phyloP scores from a whole-genome alignment of 2,797 vertebrate genomes.

The Rhinatrema bivittatum region DNA sequence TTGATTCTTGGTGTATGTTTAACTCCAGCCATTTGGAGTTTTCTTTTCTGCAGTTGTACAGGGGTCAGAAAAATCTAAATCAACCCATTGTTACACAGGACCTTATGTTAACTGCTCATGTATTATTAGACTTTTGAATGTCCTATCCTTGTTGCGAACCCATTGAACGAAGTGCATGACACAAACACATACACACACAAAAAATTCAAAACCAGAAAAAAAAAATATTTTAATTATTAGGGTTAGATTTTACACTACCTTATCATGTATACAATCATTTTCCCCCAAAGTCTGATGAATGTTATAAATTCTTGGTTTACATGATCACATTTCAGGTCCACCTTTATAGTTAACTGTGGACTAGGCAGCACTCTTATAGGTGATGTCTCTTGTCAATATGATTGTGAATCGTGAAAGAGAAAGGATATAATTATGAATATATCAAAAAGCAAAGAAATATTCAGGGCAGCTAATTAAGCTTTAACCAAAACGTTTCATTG shows the following conservation, averaged over 20 bases:
- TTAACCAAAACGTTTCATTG: conserved; percentile 56
- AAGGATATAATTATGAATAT: conserved; percentile 36
- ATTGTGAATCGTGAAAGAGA: too few relatives aligned
- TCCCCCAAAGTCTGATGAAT: conserved; percentile 48
- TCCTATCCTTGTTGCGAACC: too few relatives aligned
- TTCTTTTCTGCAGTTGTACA: too few relatives aligned
- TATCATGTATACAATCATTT: conserved; percentile 32
- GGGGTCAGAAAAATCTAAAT: too few relatives aligned
- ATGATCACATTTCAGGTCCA: conserved; percentile 50
- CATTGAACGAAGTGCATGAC: too few relatives aligned
- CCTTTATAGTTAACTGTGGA: conserved; percentile 58
- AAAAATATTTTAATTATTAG: conserved; percentile 26
- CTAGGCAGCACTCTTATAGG: conserved; percentile 50
- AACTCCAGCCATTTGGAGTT: background rate
- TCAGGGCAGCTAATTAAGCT: conserved; percentile 65
- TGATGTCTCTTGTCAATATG: conserved; percentile 51
- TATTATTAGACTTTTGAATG: conserved; percentile 39
- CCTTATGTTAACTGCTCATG: background rate
- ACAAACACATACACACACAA: conserved; percentile 25
- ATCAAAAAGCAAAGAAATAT: conserved; percentile 43
- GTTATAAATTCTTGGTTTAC: conserved; percentile 48
- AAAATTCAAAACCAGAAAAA: conserved; percentile 26
- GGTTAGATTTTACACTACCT: conserved; percentile 34
- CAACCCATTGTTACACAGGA: too few relatives aligned
- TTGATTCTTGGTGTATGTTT: background rate